A percentile compares a stretch with the other conserved stretches of the same genome.
Conservation (phyloP, 2,888 invertebrate genomes). For the Nemoura dubitans region DNA sequence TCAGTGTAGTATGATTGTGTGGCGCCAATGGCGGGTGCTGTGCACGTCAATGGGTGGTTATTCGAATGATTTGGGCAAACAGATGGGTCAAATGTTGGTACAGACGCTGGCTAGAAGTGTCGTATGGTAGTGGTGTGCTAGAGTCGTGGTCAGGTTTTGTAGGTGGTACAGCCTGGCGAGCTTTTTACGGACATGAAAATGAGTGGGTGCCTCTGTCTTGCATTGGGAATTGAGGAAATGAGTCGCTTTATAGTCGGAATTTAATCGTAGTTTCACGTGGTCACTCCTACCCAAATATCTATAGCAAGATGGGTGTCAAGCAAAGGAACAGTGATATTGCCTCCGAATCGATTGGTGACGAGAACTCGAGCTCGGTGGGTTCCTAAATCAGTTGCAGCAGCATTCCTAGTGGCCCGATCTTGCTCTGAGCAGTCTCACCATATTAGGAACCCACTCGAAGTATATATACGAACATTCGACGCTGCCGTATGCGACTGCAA, state of each 20-base stretch:
- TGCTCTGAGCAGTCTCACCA: neutral
- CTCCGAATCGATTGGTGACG: neutral
- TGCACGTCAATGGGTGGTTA: neutral
- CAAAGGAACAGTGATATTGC: neutral
- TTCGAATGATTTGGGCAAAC: neutral
- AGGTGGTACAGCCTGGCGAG: neutral
- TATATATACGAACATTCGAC: neutral
- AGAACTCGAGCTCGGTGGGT: neutral
- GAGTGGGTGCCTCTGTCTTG: neutral
- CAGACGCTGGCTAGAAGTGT: no score
- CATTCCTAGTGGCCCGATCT: constrained; percentile 19
- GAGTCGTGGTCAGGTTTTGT: neutral
- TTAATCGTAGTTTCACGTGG: neutral
- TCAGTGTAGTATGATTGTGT: neutral
- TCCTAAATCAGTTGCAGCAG: constrained; percentile 2
- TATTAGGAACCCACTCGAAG: constrained; percentile 21
- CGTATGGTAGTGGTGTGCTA: no score
- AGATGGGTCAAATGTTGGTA: neutral
- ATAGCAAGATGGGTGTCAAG: neutral
- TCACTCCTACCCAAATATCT: neutral
- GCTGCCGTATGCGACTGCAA: neutral
- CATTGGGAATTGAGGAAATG: neutral
- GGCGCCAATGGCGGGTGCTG: neutral
- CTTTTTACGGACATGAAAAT: neutral
- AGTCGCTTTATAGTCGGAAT: neutral